Conservation (phyloP, 2,797 vertebrate genomes). For the Sebastes steindachneri region DNA sequence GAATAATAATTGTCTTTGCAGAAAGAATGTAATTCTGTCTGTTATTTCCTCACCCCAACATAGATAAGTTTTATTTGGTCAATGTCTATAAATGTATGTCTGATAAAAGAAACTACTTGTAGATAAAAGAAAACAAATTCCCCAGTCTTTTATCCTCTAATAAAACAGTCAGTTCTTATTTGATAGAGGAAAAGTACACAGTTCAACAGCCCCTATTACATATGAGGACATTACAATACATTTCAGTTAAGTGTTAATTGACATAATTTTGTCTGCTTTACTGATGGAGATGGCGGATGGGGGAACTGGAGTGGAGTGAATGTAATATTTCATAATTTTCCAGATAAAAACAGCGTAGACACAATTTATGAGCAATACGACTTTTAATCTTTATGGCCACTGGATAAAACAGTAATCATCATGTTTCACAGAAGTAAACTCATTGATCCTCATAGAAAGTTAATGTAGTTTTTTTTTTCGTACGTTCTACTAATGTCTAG, state of each 20-base stretch:
- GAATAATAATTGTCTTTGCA: neutral
- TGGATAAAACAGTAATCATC: neutral
- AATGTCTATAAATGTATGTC: neutral
- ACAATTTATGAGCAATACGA: neutral
- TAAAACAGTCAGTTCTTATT: neutral
- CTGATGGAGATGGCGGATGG: neutral
- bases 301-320: neutral
- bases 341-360: neutral
- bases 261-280: neutral
- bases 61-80: neutral
- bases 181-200: neutral
- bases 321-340: neutral
- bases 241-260: neutral
- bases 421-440: too few species aligned
- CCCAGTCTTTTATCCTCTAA: neutral
- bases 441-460: too few species aligned
- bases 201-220: neutral
- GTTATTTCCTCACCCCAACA: neutral
- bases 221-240: neutral
- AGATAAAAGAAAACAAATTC: neutral
- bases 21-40: neutral
- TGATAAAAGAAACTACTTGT: neutral
- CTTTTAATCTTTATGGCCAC: neutral
- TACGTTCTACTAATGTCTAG: too few species aligned
- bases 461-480: too few species aligned